Evolutionary conservation across 2,888 invertebrate genomes (phyloP), one percentile per base, ranked within the genome.

Genomic region (Molanna angustata): DNA sequence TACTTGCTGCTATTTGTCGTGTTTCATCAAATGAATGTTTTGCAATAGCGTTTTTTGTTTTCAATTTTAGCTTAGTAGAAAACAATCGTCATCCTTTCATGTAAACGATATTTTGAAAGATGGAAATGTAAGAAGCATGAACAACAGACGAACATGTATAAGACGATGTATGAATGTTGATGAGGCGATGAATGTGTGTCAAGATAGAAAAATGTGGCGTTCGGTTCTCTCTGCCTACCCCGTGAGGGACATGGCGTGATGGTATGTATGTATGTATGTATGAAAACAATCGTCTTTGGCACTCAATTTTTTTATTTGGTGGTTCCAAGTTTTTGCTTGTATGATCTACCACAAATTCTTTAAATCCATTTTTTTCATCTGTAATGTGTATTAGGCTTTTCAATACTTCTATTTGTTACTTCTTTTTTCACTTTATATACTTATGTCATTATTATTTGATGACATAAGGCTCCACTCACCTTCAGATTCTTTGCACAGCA

Each of bases 261-360:
- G n/a, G n/a, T n/a, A n/a, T n/a, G n/a, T n/a, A n/a, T n/a, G n/a
- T n/a, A n/a, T n/a, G n/a, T n/a, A n/a, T n/a, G n/a, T n/a, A n/a
- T n/a, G n/a, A n/a, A n/a, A n/a, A n/a, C n/a, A 35, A 35, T 35
- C 13, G 6, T 35, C 13, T 35, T 13, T 35, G 35, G 35, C 9
- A 13, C 35, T 35, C 13, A 13, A 35, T 35, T 35, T 35, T 35
- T 35, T 35, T 35, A 13, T n/a, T 35, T 35, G 35, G 35, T 35
- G 35, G 6, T 35, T 35, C 35, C 35, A 35, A 35, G 4, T 35
- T 35, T 9, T 35, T 35, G 13, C 13, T 35, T n/a, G 35, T 35
- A 13, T 35, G 35, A 13, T 35, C 35, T 35, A 4, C 35, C 13
- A 35, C 35, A 35, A 35, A 35, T 13, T 35, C 13, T 13, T 35